A percentile compares a stretch with the other conserved stretches of the same genome.
Conservation (phyloP, 2,888 invertebrate genomes). For the Ornithoptera priamus region DNA sequence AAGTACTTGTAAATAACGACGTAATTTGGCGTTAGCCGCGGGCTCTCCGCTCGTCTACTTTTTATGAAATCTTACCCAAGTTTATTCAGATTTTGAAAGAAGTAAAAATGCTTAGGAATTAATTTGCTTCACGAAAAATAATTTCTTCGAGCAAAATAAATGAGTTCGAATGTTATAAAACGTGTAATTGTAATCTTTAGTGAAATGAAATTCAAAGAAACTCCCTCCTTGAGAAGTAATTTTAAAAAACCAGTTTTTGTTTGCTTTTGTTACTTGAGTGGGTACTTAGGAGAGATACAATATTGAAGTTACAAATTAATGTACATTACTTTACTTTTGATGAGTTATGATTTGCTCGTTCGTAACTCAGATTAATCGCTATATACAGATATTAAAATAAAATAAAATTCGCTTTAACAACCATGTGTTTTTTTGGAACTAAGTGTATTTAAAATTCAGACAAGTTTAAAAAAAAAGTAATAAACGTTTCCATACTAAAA, state of each 20-base stretch:
- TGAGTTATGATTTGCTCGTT: not conserved
- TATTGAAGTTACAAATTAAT: conserved; percentile 29
- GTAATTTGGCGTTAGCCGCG: conserved; percentile 74
- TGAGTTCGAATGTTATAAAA: conserved; percentile 68
- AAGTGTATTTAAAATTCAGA: no score
- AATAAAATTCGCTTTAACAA: no score
- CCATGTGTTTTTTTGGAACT: no score
- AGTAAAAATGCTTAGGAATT: conserved; percentile 73
- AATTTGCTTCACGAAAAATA: conserved; percentile 72
- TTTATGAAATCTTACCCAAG: conserved; percentile 72
- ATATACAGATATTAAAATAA: no score
- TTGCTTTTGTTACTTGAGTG: conserved; percentile 33
- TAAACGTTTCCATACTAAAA: not conserved
- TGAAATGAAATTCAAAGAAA: conserved; percentile 61
- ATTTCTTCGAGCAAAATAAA: conserved; percentile 66
- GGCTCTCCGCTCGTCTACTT: conserved; percentile 65
- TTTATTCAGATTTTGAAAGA: conserved; percentile 75
- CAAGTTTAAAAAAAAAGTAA: no score
- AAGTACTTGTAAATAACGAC: conserved; percentile 73
- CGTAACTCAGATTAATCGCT: no score
- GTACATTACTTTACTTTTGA: conserved; percentile 18
- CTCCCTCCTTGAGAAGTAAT: conserved; percentile 46
- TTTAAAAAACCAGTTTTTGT: conserved; percentile 43
- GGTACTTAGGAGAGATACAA: conserved; percentile 28
- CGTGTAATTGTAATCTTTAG: conserved; percentile 70